Percentiles rank a stretch among this genome's conserved stretches.
phyloP scores from a whole-genome alignment of 2,113 vertebrate species.

The Eidolon helvum region DNA sequence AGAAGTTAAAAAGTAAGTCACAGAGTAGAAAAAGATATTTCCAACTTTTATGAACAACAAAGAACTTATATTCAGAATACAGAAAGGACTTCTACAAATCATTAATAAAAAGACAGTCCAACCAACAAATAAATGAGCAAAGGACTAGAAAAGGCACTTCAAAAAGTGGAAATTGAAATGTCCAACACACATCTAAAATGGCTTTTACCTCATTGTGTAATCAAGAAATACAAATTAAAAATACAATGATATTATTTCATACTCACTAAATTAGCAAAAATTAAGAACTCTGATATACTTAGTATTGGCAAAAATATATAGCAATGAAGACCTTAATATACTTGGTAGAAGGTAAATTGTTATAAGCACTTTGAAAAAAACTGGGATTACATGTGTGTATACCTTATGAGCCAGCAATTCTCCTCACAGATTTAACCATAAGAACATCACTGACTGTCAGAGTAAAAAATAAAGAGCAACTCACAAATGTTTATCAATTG shows the following conservation, averaged over 20 bases:
- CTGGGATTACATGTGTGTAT: neutral
- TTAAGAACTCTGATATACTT: neutral
- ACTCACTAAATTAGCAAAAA: neutral
- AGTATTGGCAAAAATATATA: neutral
- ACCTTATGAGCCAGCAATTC: neutral
- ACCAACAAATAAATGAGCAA: neutral
- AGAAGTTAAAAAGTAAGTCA: neutral
- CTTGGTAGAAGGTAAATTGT: neutral
- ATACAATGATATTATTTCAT: neutral
- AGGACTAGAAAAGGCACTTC: neutral
- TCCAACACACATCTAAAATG: neutral
- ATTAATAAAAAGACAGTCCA: neutral
- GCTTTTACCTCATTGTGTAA: neutral
- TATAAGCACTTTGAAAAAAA: neutral
- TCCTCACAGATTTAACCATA: neutral
- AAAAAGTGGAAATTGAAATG: neutral
- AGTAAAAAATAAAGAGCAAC: neutral
- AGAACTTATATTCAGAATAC: neutral
- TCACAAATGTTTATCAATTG: neutral
- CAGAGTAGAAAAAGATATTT: slow-evolving; percentile 2
- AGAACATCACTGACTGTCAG: neutral
- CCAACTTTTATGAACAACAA: neutral
- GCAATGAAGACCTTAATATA: neutral
- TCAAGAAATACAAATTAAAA: neutral
- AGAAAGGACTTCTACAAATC: neutral